Percentiles rank a stretch among this genome's conserved stretches.
These are phyloP conservation scores for Acronicta aceris DNA, from an alignment of 2,888 invertebrate genomes.

Conservation along the genomic window DNA sequence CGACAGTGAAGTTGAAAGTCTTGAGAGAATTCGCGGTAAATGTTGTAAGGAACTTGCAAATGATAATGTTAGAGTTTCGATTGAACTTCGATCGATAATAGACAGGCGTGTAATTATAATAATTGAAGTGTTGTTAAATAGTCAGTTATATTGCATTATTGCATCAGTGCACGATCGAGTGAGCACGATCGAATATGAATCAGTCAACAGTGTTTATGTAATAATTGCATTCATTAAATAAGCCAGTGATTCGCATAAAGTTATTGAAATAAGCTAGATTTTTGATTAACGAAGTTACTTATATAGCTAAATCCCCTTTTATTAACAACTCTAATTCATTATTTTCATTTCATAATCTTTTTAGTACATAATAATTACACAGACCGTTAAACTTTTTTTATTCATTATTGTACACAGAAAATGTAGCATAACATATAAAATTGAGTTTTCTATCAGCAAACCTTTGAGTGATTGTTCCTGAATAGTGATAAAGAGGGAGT, in stretches of 20 bases:
- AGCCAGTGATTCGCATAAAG: slow-evolving; percentile 10
- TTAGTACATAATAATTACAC: background rate
- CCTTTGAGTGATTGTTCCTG: no score
- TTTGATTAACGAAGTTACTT: slow-evolving; percentile 10
- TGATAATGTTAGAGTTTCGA: slow-evolving; percentile 16
- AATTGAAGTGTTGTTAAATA: slow-evolving; percentile 18
- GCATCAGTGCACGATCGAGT: slow-evolving; percentile 34
- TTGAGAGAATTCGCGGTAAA: slow-evolving; percentile 37
- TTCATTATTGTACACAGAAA: no score
- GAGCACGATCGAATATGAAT: slow-evolving; percentile 41
- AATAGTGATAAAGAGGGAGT: no score
- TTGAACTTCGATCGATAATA: slow-evolving; percentile 9
- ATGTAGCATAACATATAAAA: no score
- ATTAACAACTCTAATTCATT: no score
- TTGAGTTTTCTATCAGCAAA: no score
- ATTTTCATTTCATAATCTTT: background rate
- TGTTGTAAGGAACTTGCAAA: slow-evolving; percentile 27
- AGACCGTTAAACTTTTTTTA: no score
- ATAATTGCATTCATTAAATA: slow-evolving; percentile 23
- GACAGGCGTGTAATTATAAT: slow-evolving; percentile 13
- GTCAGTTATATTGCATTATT: slow-evolving; percentile 30
- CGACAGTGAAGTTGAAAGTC: slow-evolving; percentile 51
- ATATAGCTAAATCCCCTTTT: no score
- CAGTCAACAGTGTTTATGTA: slow-evolving; percentile 24
- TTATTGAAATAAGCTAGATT: slow-evolving; percentile 8